These are phyloP conservation scores for Pampus argenteus DNA, from an alignment of 2,797 vertebrate genomes.

Conservation along the genomic window DNA sequence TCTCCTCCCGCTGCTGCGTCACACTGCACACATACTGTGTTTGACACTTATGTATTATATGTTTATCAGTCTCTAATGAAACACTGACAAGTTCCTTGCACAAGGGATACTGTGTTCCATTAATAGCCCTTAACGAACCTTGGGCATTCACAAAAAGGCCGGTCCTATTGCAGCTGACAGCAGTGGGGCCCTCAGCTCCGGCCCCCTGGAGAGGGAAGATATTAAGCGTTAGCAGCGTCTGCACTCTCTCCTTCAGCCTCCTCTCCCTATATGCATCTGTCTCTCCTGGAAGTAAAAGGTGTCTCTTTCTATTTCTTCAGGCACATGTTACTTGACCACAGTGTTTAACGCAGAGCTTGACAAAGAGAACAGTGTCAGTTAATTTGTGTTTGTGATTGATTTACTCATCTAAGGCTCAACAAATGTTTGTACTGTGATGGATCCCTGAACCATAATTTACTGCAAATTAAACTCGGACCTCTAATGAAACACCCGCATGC, in stretches of 20 bases:
- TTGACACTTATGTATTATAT: constrained; percentile 83
- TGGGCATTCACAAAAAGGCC: constrained; percentile 78
- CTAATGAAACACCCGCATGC: constrained; percentile 44
- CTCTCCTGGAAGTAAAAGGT: constrained; percentile 71
- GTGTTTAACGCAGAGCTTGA: constrained; percentile 57
- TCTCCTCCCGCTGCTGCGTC: constrained; percentile 56
- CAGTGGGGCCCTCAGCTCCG: constrained; percentile 71
- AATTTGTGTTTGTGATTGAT: constrained; percentile 79
- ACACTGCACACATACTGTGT: constrained; percentile 67
- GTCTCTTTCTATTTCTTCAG: constrained; percentile 77
- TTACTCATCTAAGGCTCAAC: constrained; percentile 75
- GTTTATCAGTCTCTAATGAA: constrained; percentile 86
- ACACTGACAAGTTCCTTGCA: constrained; percentile 82
- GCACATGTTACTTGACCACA: constrained; percentile 69
- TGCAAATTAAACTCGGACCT: constrained; percentile 65
- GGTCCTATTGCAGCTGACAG: constrained; percentile 83
- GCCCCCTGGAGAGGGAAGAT: constrained; percentile 82
- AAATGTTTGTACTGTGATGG: constrained; percentile 77
- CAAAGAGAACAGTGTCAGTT: constrained; percentile 71
- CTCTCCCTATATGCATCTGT: constrained; percentile 58
- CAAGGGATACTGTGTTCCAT: constrained; percentile 81
- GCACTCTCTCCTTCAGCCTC: constrained; percentile 61
- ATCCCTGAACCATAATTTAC: constrained; percentile 68
- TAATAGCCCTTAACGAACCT: constrained; percentile 85
- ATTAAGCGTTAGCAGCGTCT: constrained; percentile 82